phyloP scores from a whole-genome alignment of 1,140 invertebrate species.

The Meloidogyne chitwoodi region DNA sequence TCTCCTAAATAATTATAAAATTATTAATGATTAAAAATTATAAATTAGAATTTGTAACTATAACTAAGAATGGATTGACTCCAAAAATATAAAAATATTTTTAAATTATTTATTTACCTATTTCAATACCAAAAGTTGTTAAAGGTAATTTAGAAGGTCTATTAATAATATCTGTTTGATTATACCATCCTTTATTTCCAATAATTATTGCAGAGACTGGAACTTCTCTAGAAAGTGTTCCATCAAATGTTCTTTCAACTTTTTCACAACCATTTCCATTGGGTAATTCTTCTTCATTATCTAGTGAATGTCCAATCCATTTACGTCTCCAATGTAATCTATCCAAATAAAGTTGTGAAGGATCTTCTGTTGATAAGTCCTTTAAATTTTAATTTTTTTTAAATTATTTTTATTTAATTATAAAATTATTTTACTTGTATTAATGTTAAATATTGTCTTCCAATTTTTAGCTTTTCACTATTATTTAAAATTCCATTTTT shows the following conservation, averaged over 20 bases:
- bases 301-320: conserved; percentile 12
- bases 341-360: conserved; percentile 7
- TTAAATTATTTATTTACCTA: conserved; percentile 2
- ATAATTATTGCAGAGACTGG: conserved; percentile 50
- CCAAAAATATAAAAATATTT: too few relatives aligned
- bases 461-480: background rate
- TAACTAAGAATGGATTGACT: too few relatives aligned
- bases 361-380: conserved; percentile 50
- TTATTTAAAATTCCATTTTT: background rate
- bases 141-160: conserved; percentile 33
- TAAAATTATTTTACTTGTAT: conserved; percentile 17
- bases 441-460: conserved; percentile 31
- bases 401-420: conserved; percentile 5
- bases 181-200: conserved; percentile 53
- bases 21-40: too few relatives aligned
- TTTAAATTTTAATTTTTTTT: conserved; percentile 25
- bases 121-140: conserved; percentile 21
- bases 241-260: background rate
- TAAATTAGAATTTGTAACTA: too few relatives aligned
- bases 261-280: background rate
- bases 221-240: conserved; percentile 14
- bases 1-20: too few relatives aligned
- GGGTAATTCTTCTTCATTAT: conserved; percentile 7
- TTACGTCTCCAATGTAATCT: conserved; percentile 2
- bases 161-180: conserved; percentile 46